A percentile compares a stretch with the other conserved stretches of the same genome.
Evolutionary conservation across 2,113 vertebrate genomes (phyloP).

Genomic region (Urocolius indicus): DNA sequence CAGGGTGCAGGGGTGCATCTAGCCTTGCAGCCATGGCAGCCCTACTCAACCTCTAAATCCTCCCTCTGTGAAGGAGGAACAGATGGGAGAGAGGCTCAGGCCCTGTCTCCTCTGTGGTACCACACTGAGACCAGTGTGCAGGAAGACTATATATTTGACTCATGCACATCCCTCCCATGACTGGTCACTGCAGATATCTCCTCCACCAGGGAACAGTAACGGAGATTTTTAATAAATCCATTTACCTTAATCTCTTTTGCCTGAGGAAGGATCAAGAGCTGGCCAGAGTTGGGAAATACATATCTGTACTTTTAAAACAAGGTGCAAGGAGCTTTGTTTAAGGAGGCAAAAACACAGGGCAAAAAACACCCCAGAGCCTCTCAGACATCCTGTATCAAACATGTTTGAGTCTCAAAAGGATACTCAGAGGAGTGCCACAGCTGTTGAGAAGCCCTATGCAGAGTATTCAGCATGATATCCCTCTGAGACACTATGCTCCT

Average conservation of each 20-base stretch:
- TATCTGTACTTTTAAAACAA: not conserved
- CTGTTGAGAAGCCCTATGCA: not conserved
- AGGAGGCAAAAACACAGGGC: not conserved
- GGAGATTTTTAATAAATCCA: not conserved
- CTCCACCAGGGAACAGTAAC: not conserved
- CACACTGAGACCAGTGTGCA: rapidly evolving
- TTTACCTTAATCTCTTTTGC: not conserved
- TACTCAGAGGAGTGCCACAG: not conserved
- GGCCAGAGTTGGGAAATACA: not conserved
- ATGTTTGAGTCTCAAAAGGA: not conserved
- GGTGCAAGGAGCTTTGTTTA: not conserved
- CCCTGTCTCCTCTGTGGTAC: not conserved
- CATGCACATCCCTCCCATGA: rapidly evolving
- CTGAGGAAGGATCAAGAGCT: not conserved
- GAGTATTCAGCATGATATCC: not conserved
- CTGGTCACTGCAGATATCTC: not conserved
- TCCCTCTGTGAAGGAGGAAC: not conserved
- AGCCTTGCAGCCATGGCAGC: rapidly evolving
- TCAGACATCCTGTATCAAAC: not conserved
- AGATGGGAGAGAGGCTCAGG: not conserved
- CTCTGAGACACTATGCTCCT: not conserved
- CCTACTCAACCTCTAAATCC: not conserved
- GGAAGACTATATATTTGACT: not conserved
- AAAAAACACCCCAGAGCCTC: not conserved
- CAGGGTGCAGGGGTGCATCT: rapidly evolving